A percentile compares a stretch with the other conserved stretches of the same genome.
These are phyloP conservation scores for Patagioenas fasciata DNA, from an alignment of 2,113 vertebrate genomes.

Conservation along the genomic window DNA sequence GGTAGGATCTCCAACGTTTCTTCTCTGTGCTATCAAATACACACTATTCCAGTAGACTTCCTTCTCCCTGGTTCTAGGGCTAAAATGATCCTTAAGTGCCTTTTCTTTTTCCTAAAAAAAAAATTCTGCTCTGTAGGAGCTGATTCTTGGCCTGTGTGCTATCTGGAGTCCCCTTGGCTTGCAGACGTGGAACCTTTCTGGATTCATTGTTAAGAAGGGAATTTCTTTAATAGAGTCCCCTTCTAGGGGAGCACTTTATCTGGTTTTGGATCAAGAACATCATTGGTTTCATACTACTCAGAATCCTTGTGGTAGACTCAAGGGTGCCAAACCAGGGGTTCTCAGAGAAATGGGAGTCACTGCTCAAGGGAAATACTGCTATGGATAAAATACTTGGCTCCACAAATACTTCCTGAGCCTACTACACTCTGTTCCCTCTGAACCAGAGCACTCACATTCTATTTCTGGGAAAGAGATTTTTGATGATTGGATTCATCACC, in stretches of 20 bases:
- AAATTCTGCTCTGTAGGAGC: background rate
- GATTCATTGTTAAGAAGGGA: background rate
- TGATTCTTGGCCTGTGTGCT: background rate
- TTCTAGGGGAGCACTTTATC: background rate
- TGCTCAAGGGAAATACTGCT: constrained; percentile 9
- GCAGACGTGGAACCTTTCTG: background rate
- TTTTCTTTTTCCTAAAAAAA: background rate
- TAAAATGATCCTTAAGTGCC: background rate
- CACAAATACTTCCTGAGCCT: background rate
- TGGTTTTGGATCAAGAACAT: background rate
- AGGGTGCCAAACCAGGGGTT: background rate
- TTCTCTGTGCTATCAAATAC: background rate
- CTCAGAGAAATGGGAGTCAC: background rate
- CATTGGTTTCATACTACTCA: background rate
- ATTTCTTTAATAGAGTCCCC: background rate
- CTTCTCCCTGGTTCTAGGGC: background rate
- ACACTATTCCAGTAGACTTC: background rate
- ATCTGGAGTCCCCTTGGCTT: background rate
- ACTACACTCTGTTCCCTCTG: background rate
- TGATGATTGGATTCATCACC: constrained; percentile 26
- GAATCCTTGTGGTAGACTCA: background rate
- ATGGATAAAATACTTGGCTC: background rate
- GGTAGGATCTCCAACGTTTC: fast-evolving
- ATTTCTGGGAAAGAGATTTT: constrained; percentile 16
- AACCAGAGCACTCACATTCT: background rate